Percentiles rank a stretch among this genome's conserved stretches.
Evolutionary conservation across 1,140 invertebrate genomes (phyloP).

Genomic region (Cotesia vestalis): DNA sequence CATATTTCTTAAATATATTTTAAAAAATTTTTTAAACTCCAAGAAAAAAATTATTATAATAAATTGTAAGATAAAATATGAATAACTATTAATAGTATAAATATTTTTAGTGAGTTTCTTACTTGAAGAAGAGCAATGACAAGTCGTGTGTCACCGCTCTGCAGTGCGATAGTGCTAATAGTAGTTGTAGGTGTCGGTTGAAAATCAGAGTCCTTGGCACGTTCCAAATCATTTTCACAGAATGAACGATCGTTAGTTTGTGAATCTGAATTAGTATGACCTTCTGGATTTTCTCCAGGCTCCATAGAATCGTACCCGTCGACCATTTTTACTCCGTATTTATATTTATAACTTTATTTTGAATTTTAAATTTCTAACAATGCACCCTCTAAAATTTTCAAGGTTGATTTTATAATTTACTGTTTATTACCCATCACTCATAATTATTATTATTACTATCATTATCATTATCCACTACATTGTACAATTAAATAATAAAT

Average conservation of each 20-base stretch:
- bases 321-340: slow-evolving; percentile 50
- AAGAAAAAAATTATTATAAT: no score
- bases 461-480: no score
- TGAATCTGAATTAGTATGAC: slow-evolving; percentile 42
- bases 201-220: slow-evolving; percentile 42
- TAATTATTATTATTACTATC: no score
- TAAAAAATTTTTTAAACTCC: no score
- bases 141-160: slow-evolving; percentile 85
- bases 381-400: neutral
- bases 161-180: slow-evolving; percentile 90
- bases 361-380: slow-evolving; percentile 23
- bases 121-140: slow-evolving; percentile 91
- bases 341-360: neutral
- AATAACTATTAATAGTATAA: neutral
- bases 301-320: slow-evolving; percentile 54
- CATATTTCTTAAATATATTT: no score
- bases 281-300: slow-evolving; percentile 43
- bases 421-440: no score
- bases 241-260: slow-evolving; percentile 30
- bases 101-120: slow-evolving; percentile 56
- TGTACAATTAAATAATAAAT: no score
- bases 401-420: neutral
- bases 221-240: slow-evolving; percentile 41
- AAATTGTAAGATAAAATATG: no score
- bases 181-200: slow-evolving; percentile 73